Conservation (phyloP, 2,113 vertebrate species). For the Anhinga anhinga region DNA sequence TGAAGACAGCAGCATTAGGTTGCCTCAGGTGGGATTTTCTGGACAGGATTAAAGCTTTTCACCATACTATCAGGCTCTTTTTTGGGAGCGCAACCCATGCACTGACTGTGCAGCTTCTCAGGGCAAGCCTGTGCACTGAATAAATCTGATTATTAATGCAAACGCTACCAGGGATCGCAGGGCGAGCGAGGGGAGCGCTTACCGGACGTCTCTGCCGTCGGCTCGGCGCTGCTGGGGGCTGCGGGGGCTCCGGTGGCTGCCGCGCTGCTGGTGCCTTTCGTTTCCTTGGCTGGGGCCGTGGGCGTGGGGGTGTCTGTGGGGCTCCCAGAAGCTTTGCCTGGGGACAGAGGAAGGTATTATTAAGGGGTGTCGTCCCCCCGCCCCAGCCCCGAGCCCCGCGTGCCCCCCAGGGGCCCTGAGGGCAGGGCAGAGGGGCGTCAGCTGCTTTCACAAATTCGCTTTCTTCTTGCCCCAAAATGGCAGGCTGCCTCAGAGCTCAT, state of each 20-base stretch:
- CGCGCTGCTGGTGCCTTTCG: rapidly evolving
- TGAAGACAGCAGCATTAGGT: background rate
- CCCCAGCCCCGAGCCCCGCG: background rate
- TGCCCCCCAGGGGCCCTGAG: rapidly evolving
- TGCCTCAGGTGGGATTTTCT: background rate
- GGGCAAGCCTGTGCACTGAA: too few species aligned
- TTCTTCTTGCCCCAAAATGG: background rate
- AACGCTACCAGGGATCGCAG: rapidly evolving
- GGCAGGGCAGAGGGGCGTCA: too few species aligned
- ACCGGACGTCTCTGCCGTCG: rapidly evolving
- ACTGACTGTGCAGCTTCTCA: rapidly evolving
- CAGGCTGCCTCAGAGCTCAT: background rate
- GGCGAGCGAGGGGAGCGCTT: rapidly evolving
- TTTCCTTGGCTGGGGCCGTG: rapidly evolving
- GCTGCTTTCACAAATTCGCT: background rate
- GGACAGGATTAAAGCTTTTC: background rate
- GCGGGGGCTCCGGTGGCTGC: rapidly evolving
- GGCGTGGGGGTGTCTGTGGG: rapidly evolving
- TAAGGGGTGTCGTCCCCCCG: background rate
- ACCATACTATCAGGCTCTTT: background rate
- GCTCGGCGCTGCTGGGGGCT: background rate
- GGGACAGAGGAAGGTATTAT: background rate
- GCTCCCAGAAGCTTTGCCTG: background rate
- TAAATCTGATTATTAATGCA: background rate
- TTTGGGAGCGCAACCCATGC: background rate